Evolutionary conservation across 1,140 invertebrate species (phyloP), one percentile per base, ranked within the genome.

Genomic region (Hypsibius dujardini): DNA sequence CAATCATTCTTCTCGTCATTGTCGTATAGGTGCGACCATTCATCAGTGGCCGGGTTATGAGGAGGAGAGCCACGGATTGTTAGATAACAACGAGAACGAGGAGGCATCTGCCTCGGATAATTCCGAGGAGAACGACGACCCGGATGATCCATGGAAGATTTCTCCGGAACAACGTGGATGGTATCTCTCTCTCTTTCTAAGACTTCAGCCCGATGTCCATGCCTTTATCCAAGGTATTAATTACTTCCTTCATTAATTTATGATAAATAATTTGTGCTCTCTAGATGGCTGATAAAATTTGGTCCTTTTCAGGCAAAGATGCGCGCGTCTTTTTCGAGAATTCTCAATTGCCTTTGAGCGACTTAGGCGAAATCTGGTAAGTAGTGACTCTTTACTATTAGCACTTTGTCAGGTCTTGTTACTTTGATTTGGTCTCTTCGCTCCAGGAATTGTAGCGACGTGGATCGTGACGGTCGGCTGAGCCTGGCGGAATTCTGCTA

Each of bases 11-110:
- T 28, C 28, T 28, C 28, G 28, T 28, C 28, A 28, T 28, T 28
- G 28, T 28, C 28, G 28, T 28, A 28, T 28, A 67, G 62, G 62
- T 42, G 62, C 62, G 42, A 67, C 62, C 12, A 67, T 67, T 15
- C 62, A 67, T 45, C 62, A 67, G 62, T 67, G 62, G 62, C 62
- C 62, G 42, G 62, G 62, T 42, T 67, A 67, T 67, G 62, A 67
- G 45, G 62, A 67, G 42, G 62, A 67, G 42, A 67, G 62, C 45
- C 62, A 67, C 45, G 62, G 62, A 15, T 67, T 67, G 42, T 42
- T 67, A 7, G 62, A 67, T 42, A 67, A 67, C 42, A 67, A 67
- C 42, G 62, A 67, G 42, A n/a, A 56, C 7, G 28, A 28, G 28
- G 28, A 28, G 28, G 50, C 7, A 12, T 56, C 50, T 56, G 62